Percentiles rank a stretch among this genome's conserved stretches.
Evolutionary conservation across 2,113 vertebrate genomes (phyloP).

Genomic region (Crotalus horridus): DNA sequence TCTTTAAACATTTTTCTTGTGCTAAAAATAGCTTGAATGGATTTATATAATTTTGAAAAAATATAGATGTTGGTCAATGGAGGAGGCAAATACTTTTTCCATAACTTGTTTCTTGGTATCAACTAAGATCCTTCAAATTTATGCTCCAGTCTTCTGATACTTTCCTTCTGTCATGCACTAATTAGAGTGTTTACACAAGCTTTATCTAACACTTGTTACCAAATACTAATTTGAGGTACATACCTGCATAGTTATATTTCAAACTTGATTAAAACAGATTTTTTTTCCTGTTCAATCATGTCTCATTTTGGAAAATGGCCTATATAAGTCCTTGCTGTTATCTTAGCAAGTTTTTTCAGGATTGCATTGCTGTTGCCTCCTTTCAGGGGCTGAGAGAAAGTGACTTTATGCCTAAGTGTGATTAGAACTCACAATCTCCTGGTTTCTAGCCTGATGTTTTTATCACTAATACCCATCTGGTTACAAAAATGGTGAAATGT

Average conservation of each 20-base stretch:
- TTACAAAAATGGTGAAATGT: not conserved
- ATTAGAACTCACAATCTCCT: no score
- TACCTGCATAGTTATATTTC: not conserved
- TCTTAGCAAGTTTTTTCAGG: not conserved
- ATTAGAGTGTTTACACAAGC: not conserved
- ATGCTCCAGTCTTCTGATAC: not conserved
- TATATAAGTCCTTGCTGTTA: no score
- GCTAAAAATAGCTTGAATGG: conserved; percentile 44
- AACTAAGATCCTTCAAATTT: not conserved
- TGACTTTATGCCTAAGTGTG: not conserved
- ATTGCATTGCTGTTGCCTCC: not conserved
- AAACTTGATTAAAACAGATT: not conserved
- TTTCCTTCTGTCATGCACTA: not conserved
- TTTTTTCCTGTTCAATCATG: not conserved
- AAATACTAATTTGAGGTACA: not conserved
- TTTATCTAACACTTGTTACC: not conserved
- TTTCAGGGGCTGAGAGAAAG: not conserved
- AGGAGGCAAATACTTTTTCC: not conserved
- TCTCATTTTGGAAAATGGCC: not conserved
- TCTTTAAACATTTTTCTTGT: not conserved
- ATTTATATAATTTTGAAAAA: not conserved
- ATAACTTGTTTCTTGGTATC: not conserved
- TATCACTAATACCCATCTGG: no score
- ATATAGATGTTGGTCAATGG: not conserved
- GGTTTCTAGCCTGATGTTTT: no score